These are phyloP conservation scores for Planiliza haematocheilus DNA, from an alignment of 2,113 vertebrate species.

Conservation along the genomic window DNA sequence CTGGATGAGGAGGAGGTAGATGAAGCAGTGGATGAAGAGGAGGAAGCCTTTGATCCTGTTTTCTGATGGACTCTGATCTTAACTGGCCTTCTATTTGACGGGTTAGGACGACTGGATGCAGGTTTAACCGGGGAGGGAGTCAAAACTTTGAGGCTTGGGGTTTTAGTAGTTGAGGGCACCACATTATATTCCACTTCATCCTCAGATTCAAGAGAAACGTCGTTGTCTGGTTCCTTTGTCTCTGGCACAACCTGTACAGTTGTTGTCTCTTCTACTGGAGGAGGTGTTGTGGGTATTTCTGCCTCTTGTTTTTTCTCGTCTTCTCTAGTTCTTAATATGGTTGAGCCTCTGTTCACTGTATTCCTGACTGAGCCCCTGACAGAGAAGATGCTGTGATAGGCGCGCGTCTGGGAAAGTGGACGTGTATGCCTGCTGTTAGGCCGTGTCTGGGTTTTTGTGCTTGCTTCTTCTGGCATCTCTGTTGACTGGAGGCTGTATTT, in stretches of 20 bases:
- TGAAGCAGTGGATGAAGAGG: slow-evolving; percentile 24
- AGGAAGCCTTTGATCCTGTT: slow-evolving; percentile 46
- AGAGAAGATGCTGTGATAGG: slow-evolving; percentile 83
- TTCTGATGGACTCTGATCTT: slow-evolving; percentile 74
- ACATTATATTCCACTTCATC: slow-evolving; percentile 43
- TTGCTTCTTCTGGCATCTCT: slow-evolving; percentile 61
- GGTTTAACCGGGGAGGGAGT: slow-evolving; percentile 67
- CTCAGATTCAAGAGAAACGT: slow-evolving; percentile 65
- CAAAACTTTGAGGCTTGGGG: slow-evolving; percentile 61
- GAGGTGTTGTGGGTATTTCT: slow-evolving; percentile 52
- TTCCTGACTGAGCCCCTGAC: slow-evolving; percentile 80
- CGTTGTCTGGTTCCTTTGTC: slow-evolving; percentile 64
- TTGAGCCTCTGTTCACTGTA: slow-evolving; percentile 42
- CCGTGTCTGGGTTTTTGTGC: not conserved
- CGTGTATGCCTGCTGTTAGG: slow-evolving; percentile 72
- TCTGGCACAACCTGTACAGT: slow-evolving; percentile 53
- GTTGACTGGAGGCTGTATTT: slow-evolving; percentile 71
- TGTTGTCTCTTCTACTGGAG: slow-evolving; percentile 57
- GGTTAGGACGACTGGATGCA: not conserved
- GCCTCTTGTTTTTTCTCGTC: slow-evolving; percentile 50
- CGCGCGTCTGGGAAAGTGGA: slow-evolving; percentile 81
- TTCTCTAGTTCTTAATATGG: slow-evolving; percentile 60
- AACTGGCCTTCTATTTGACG: slow-evolving; percentile 56
- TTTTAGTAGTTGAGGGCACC: slow-evolving; percentile 42
- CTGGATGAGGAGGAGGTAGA: slow-evolving; percentile 47